Base-by-base conservation (phyloP, 2,113 vertebrate species). In the Limnothrissa miodon region DNA sequence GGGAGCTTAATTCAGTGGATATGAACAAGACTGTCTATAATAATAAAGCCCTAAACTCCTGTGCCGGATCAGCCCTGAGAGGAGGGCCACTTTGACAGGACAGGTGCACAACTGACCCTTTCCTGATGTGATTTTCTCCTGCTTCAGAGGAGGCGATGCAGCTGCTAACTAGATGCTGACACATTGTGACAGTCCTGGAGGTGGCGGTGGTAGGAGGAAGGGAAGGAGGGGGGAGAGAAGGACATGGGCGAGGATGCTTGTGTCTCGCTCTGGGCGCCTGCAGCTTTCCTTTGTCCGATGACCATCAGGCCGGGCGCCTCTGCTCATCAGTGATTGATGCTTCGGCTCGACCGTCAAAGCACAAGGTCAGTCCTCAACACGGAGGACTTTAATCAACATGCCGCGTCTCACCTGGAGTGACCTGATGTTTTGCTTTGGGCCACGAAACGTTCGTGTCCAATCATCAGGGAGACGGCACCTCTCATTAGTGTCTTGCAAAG, bases 91-190 rank as follows among this genome's bases (percentile, higher is more conserved):
- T 85, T 88, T 90, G 90, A 91, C 88, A 89, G 83, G 1, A 80
- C 88, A 87, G 84, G 87, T 83, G 79, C 84, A 83, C 86, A 84
- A 89, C 86, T 87, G 90, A 92, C 92, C 90, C 90, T 92, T 90
- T 90, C 85, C 89, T 62, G 86, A 87, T 80, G 87, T 88, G 87
- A 89, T 74, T 74, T 74, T 74, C 29, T 11, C 87, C 85, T 87
- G 88, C 89, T 86, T 88, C 62, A 53, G 85, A 87, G 42, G 80
- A 89, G 88, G 89, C 90, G 83, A 87, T 88, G 89, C 85, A 85
- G 56, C 82, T 45, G 23, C 88, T 90, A 92, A 93, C 86, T 86
- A 92, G 93, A 92, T 81, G 78, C 88, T 90, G 92, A 93, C 91
- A 89, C 84, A 82, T 84, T 85, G 83, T 85, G 91, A 93, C 91